Percentiles rank a stretch among this genome's conserved stretches.
Conservation (phyloP, 2,888 invertebrate genomes). For the Platycheirus rosarum region DNA sequence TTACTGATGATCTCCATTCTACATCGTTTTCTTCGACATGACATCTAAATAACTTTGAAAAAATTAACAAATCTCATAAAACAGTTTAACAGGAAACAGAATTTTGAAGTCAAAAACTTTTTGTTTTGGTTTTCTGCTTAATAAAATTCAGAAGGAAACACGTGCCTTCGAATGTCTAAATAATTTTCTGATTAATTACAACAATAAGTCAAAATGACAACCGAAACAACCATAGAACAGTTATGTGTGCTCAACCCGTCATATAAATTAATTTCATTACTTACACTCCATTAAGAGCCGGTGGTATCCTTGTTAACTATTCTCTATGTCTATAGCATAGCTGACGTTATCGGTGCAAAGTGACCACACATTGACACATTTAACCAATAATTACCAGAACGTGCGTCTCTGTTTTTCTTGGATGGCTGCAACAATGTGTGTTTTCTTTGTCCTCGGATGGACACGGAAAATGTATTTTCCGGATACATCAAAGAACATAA, state of each 20-base stretch:
- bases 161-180: background rate
- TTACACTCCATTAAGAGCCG: background rate
- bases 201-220: constrained; percentile 15
- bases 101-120: too few relatives aligned
- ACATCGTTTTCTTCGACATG: too few relatives aligned
- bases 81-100: too few relatives aligned
- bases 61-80: too few relatives aligned
- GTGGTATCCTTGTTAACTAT: constrained; percentile 10
- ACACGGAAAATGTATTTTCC: background rate
- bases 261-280: background rate
- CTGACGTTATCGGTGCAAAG: background rate
- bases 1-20: too few relatives aligned
- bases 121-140: background rate
- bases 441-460: background rate
- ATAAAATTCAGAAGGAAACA: background rate
- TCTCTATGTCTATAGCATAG: constrained; percentile 15
- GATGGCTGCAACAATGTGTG: background rate
- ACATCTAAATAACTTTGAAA: too few relatives aligned
- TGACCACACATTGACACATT: constrained; percentile 11
- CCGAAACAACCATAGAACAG: background rate
- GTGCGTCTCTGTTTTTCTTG: constrained; percentile 4
- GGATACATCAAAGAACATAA: background rate
- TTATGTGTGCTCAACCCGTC: background rate
- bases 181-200: constrained; percentile 22
- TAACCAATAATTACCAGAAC: constrained; percentile 18